phyloP scores from a whole-genome alignment of 1,140 invertebrate genomes.

The Laupala kohalensis region DNA sequence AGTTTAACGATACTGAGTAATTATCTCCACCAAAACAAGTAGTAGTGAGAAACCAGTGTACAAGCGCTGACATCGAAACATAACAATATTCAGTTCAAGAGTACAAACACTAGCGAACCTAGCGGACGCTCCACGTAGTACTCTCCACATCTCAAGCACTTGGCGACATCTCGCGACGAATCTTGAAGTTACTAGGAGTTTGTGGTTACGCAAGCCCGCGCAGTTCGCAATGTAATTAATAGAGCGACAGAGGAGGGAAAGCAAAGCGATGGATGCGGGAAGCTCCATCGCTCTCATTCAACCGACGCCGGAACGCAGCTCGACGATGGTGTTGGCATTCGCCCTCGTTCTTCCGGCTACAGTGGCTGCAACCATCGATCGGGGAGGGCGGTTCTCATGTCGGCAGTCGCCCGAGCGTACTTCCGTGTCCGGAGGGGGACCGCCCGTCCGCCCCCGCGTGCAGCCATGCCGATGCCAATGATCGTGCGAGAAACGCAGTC shows the following conservation, averaged over 20 bases:
- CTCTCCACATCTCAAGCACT: not conserved
- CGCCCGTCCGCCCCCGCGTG: not conserved
- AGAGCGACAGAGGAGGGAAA: not conserved
- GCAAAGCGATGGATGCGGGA: no score
- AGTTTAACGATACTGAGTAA: no score
- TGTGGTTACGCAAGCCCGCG: not conserved
- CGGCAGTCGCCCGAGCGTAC: not conserved
- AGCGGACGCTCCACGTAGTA: not conserved
- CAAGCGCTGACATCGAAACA: not conserved
- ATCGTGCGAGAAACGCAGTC: no score
- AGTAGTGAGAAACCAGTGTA: not conserved
- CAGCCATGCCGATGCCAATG: no score
- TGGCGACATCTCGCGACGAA: not conserved
- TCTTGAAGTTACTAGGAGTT: no score
- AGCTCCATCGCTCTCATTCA: not conserved
- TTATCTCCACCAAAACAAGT: no score
- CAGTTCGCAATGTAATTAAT: not conserved
- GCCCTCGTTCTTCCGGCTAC: not conserved
- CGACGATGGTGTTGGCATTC: no score
- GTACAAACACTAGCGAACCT: not conserved
- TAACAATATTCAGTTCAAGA: no score
- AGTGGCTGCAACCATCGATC: not conserved
- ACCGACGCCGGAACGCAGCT: no score
- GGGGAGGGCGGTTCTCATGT: no score
- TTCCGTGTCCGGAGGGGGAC: not conserved